Base-by-base conservation (phyloP, 2,888 invertebrate species). In the Phaonia tiefii region DNA sequence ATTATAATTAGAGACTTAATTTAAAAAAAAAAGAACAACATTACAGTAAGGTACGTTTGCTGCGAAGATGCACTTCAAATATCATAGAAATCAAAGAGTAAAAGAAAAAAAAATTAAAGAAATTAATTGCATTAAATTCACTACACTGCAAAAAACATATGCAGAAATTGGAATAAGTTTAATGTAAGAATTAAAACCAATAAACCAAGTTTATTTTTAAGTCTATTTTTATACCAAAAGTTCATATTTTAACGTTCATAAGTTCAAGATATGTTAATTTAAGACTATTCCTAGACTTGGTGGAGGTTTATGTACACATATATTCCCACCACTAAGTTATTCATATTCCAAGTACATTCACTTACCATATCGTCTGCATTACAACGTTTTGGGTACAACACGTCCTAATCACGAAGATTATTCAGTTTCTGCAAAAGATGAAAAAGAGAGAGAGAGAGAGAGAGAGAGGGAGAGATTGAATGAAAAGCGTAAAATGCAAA, bases 281-380 rank as follows among this genome's bases (percentile, higher is more conserved):
- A n/a, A n/a, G 39, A 8, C 10, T 39, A 39, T 10, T 8, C 10
- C 39, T 39, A n/a, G n/a, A 39, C 39, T 39, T 39, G 10, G 7
- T 8, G 10, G 7, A 8, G 39, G 7, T 10, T 39, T 39, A 39
- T 39, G 5, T 39, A 8, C 39, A 39, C 26, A 77, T 44, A 44
- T 44, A n/a, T n/a, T 44, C 3, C 22, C 69, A 49, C 25, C 25
- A 17, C n/a, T 3, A 44, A 5, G 22, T 20, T 42, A 20, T 11
- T 37, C 20, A 49, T 67, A 20, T 67, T 31, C 8, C 8, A 31
- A 31, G 31, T 3, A 3, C n/a, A 42, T 10, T 20, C 22, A 85
- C 90, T 89, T 83, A 90, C 90, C 90, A 90, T 90, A 90, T 90
- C 90, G 90, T 90, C 90, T 89, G 89, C 88, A 90, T 89, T 89